Base-by-base conservation (phyloP, 2,888 invertebrate species). In the Caenorhabditis doughertyi region DNA sequence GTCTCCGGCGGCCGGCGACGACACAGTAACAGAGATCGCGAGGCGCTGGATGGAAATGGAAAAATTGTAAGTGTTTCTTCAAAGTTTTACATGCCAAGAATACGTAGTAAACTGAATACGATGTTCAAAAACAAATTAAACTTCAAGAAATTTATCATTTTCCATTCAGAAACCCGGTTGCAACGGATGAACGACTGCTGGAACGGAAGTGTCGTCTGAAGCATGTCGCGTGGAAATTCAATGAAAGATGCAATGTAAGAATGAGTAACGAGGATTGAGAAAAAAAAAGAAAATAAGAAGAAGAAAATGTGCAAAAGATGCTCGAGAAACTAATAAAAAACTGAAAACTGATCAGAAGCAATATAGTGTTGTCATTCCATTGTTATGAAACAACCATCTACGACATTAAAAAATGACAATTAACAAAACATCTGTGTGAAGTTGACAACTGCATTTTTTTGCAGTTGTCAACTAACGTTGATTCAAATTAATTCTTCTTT, bases 221-320 rank as follows among this genome's bases (percentile, higher is more conserved):
- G 35, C 74, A 76, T n/a, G 76, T 67, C 35, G 67, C 67, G 9
- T 76, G 76, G 76, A 76, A 76, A 23, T 68, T 76, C n/a, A 64
- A 27, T 4, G 73, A 74, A 9, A 23, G 23, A n/a, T 56, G 2
- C 23, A 74, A 74, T 65, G 73, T 74, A 27, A 55, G 64, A 51
- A 55, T 27, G n/a, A 3, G 27, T 5, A 32, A 23, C 47, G 29
- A 7, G 27, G 27, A 62, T 39, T 18, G 13, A 35, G 35, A 42
- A 68, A 68, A 68, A 13, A 25, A n/a, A 21, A 18, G 5, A 32
- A 32, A 32, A 56, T 9, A n/a, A 9, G 21, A 21, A 51, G 21
- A 51, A 51, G 25, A 23, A 25, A 16, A 21, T 13, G 32, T 51
- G 13, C 16, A 16, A 56, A 56, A 56, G 25, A 51, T 51, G 18